A percentile compares a stretch with the other conserved stretches of the same genome.
These are phyloP conservation scores for Salmo trutta DNA, from an alignment of 2,797 vertebrate species.

Conservation along the genomic window DNA sequence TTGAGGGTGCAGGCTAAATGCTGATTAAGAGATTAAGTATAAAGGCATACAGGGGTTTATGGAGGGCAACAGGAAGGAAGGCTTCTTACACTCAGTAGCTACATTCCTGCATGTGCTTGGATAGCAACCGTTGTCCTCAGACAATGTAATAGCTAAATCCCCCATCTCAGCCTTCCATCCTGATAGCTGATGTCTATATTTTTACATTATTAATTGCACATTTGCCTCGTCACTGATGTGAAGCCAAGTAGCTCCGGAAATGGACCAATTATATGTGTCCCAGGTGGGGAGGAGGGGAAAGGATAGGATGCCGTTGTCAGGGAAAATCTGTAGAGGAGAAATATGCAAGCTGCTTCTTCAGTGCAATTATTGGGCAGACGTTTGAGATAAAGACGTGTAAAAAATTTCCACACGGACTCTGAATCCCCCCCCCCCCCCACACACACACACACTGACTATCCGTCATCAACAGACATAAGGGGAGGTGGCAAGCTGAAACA, in stretches of 20 bases:
- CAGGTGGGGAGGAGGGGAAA: constrained; percentile 44
- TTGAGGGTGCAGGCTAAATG: constrained; percentile 46
- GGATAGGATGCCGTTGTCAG: neutral
- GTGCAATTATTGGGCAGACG: constrained; percentile 2
- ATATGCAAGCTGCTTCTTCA: constrained; percentile 27
- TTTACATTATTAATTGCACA: constrained; percentile 66
- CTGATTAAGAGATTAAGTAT: constrained; percentile 68
- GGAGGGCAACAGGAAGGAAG: constrained; percentile 16
- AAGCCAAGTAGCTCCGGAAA: constrained; percentile 60
- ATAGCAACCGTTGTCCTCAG: constrained; percentile 32
- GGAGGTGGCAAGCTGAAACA: constrained; percentile 36
- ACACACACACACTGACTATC: constrained; percentile 6
- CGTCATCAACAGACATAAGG: constrained; percentile 23
- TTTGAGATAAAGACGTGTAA: constrained; percentile 34
- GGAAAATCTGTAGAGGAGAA: constrained; percentile 39
- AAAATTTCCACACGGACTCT: constrained; percentile 13
- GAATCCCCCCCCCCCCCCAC: constrained; percentile 5
- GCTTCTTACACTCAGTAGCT: neutral
- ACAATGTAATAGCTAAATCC: neutral
- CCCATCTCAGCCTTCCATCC: neutral
- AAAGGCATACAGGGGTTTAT: constrained; percentile 46
- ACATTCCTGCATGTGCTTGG: neutral
- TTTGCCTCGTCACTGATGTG: constrained; percentile 63
- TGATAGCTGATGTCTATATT: constrained; percentile 56
- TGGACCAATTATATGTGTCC: constrained; percentile 70